Evolutionary conservation across 1,140 invertebrate species (phyloP), one percentile per base, ranked within the genome.

Genomic region (Holcopasites calliopsidis): DNA sequence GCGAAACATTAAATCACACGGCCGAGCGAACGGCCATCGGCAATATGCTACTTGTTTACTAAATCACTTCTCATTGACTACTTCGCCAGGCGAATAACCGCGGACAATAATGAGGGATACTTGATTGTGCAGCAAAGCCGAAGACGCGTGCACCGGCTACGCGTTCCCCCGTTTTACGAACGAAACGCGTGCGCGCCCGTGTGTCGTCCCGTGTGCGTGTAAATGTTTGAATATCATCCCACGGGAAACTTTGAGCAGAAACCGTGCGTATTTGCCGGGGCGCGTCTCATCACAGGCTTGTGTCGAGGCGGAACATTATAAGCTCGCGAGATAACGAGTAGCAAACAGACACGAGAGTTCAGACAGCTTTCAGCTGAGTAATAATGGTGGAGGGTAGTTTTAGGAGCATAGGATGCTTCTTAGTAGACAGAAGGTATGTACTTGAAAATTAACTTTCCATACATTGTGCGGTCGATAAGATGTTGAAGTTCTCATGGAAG

Each of bases 41-140:
- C 87, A 88, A 88, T 88, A 88, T 88, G 87, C 86, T 88, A 88
- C 87, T 88, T 88, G 87, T 88, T 88, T 88, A 83, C 87, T 77
- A 76, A 88, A 88, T 85, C 86, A 74, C 77, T 84, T 68, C 80
- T 83, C 83, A 86, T 86, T 87, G 83, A 86, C 86, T 86, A 82
- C 58, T 75, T 60, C 69, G 40, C 76, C 61, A 44, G 77, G 62
- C 78, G 86, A 87, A 87, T 84, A 86, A 82, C 82, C 65, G 74
- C 81, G 44, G 38, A 80, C 73, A 77, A 76, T 86, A 85, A 86
- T 73, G 80, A 85, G 83, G 75, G 79, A 83, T 84, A 81, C 83
- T 86, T 82, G 82, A 85, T 83, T 82, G 80, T 87, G 81, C 86
- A 85, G 23, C 77, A 84, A 85, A 77, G 80, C 85, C 77, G 84